Evolutionary conservation across 2,113 vertebrate genomes (phyloP).

Genomic region (Etheostoma spectabile): DNA sequence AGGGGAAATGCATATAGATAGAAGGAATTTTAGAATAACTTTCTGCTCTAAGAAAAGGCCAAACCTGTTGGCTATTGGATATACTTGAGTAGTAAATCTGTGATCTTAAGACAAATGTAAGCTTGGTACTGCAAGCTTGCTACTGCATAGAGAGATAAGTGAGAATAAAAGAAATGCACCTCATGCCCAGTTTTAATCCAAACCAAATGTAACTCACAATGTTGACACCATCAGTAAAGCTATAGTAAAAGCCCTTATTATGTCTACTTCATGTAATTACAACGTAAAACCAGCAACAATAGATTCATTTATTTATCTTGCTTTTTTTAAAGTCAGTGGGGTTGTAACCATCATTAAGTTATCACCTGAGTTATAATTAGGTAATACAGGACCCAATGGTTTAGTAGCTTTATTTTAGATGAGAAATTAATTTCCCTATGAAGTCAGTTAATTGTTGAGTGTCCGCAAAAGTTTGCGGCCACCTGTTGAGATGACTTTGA

Average conservation of each 20-base stretch:
- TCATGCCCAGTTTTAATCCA: background rate
- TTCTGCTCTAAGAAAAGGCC: background rate
- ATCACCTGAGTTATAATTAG: background rate
- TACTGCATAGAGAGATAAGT: background rate
- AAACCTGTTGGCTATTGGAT: background rate
- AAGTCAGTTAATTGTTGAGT: background rate
- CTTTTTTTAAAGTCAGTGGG: background rate
- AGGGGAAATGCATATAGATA: background rate
- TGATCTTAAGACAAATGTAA: conserved; percentile 6
- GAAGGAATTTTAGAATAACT: background rate
- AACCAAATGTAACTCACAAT: background rate
- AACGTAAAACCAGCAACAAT: background rate
- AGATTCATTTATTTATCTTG: background rate
- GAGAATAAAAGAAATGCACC: background rate
- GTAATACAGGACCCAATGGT: background rate
- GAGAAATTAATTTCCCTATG: background rate
- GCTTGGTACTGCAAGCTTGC: background rate
- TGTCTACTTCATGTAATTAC: background rate
- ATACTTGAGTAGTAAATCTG: background rate
- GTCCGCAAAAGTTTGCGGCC: background rate
- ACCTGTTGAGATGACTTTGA: background rate
- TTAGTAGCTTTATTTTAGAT: background rate
- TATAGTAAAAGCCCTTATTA: background rate
- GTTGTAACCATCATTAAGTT: background rate
- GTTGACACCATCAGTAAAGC: background rate